Base-by-base conservation (phyloP, 2,888 invertebrate genomes). In the Synergus gifuensis region DNA sequence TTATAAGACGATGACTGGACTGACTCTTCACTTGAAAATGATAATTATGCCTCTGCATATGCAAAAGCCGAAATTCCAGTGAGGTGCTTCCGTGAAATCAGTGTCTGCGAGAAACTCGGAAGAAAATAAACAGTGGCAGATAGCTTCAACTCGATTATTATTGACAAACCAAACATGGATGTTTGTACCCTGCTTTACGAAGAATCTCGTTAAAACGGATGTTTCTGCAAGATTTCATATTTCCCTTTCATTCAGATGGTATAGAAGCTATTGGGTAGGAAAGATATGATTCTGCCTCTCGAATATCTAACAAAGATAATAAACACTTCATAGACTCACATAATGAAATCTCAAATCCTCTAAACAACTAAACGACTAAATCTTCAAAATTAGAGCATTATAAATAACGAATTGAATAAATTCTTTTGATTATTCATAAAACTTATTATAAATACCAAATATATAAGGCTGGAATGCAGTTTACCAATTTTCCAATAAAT, bases 101-200 rank as follows among this genome's bases (percentile, higher is more conserved):
- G n/a, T 73, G 73, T 60, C 44, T 54, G 28, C 54, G 60, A 76
- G 81, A 82, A 81, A 84, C 78, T 76, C 16, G 54, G 42, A 79
- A 40, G 83, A 85, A 87, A 86, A 86, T 86, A 85, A 81, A 87
- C 86, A 86, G 36, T 18, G 11, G 44, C 81, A 79, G n/a, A n/a
- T n/a, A n/a, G 79, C 81, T 82, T 83, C 79, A 84, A 81, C 78
- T 80, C 79, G 79, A 66, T 84, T 85, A 83, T 81, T 86, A 87
- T 85, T 83, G 84, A 84, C 79, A 81, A 76, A 84, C 82, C 80
- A 85, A 87, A 85, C 84, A 83, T 80, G 77, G 77, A 76, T 64
- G 49, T 22, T 49, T 22, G 60, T 11, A 69, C 49, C 22, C 46
- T 46, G 14, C 16, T 54, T 16, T 28, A 22, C 36, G 22, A 73